Conservation (phyloP, 2,888 invertebrate species). For the Dryobotodes eremita region DNA sequence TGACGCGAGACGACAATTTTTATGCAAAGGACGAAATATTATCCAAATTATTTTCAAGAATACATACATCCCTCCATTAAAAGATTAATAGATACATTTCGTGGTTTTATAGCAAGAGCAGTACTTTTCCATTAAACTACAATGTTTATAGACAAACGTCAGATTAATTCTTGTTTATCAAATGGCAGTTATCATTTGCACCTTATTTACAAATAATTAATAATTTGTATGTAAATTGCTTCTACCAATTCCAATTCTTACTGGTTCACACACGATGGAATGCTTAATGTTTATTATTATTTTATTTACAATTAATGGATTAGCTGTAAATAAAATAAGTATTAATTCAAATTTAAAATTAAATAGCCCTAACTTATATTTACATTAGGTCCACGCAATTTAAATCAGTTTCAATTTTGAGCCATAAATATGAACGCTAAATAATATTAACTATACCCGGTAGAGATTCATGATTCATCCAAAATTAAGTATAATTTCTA, state of each 20-base stretch:
- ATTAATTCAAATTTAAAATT: slow-evolving; percentile 64
- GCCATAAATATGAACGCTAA: slow-evolving; percentile 60
- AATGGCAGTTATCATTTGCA: slow-evolving; percentile 80
- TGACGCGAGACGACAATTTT: slow-evolving; percentile 22
- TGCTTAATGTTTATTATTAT: slow-evolving; percentile 78
- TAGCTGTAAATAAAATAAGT: slow-evolving; percentile 68
- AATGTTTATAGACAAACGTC: slow-evolving; percentile 63
- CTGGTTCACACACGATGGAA: slow-evolving; percentile 82
- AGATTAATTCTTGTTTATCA: slow-evolving; percentile 65
- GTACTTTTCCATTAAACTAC: slow-evolving; percentile 73
- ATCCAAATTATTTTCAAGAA: slow-evolving; percentile 53
- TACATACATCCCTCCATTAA: slow-evolving; percentile 46
- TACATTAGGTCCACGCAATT: slow-evolving; percentile 69
- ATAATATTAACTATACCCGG: slow-evolving; percentile 53
- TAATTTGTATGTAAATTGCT: slow-evolving; percentile 68
- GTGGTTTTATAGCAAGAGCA: slow-evolving; percentile 81
- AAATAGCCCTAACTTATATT: slow-evolving; percentile 68
- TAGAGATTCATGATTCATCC: slow-evolving; percentile 71
- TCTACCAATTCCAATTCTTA: slow-evolving; percentile 79
- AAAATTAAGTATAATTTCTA: slow-evolving; percentile 50
- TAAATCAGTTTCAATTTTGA: slow-evolving; percentile 66
- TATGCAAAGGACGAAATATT: neutral
- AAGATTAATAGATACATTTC: slow-evolving; percentile 67
- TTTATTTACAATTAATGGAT: slow-evolving; percentile 72
- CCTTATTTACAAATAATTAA: slow-evolving; percentile 78